These are phyloP conservation scores for Leptopilina clavipes DNA, from an alignment of 1,140 invertebrate genomes.

Conservation along the genomic window DNA sequence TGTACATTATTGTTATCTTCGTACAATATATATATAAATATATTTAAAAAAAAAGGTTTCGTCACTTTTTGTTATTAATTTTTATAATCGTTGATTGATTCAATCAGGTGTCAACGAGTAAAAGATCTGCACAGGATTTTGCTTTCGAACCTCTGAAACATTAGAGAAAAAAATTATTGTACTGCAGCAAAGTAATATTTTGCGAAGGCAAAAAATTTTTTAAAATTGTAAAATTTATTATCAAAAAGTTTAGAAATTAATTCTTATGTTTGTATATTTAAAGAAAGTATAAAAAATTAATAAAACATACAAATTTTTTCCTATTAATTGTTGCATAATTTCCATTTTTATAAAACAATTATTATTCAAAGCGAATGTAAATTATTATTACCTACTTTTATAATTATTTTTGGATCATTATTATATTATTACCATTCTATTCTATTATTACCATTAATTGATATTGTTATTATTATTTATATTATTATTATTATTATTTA, in stretches of 20 bases:
- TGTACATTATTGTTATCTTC: conserved; percentile 59
- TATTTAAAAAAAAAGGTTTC: conserved; percentile 31
- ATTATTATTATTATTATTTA: too few relatives aligned
- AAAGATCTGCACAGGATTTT: conserved; percentile 75
- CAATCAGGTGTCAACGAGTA: conserved; percentile 66
- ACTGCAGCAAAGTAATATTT: background rate
- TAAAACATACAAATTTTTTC: conserved; percentile 12
- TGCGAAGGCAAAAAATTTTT: background rate
- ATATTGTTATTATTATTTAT: too few relatives aligned
- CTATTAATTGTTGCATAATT: background rate
- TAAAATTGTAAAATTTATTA: conserved; percentile 27
- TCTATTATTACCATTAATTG: too few relatives aligned
- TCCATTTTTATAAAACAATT: too few relatives aligned
- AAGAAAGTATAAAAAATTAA: conserved; percentile 16
- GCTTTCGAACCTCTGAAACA: conserved; percentile 73
- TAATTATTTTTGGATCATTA: too few relatives aligned
- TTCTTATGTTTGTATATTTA: conserved; percentile 28
- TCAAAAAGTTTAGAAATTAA: conserved; percentile 26
- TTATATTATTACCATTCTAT: too few relatives aligned
- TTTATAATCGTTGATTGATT: conserved; percentile 25
- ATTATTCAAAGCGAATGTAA: too few relatives aligned
- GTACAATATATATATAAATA: conserved; percentile 3
- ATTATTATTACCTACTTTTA: too few relatives aligned
- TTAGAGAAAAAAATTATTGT: conserved; percentile 50
- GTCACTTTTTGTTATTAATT: conserved; percentile 26